A percentile compares a stretch with the other conserved stretches of the same genome.
Conservation (phyloP, 2,888 invertebrate genomes). For the Catocala nupta region DNA sequence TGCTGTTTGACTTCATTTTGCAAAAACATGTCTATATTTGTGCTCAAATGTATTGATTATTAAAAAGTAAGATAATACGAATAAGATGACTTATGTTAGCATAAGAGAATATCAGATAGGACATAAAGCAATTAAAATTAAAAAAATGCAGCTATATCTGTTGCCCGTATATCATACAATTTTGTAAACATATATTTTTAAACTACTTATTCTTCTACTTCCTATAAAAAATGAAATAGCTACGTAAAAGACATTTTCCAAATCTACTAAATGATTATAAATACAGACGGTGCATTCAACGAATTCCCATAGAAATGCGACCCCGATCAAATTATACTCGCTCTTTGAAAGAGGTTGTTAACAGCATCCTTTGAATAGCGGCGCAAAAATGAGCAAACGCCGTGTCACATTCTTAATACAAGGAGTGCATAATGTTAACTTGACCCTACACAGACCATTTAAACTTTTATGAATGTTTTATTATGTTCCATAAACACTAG, state of each 20-base stretch:
- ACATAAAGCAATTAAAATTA: too few species aligned
- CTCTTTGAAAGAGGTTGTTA: conserved; percentile 85
- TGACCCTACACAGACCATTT: conserved; percentile 79
- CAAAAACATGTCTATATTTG: conserved; percentile 31
- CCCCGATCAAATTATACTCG: conserved; percentile 86
- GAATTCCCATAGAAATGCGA: conserved; percentile 83
- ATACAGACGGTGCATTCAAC: conserved; percentile 63
- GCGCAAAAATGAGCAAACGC: conserved; percentile 84
- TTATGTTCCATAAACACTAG: conserved; percentile 74
- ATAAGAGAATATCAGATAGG: too few species aligned
- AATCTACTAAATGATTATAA: conserved; percentile 38
- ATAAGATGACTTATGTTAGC: too few species aligned
- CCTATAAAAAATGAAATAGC: conserved; percentile 4
- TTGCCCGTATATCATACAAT: too few species aligned
- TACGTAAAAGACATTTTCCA: conserved; percentile 6
- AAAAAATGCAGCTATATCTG: too few species aligned
- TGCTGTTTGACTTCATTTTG: conserved; percentile 54
- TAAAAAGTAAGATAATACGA: background rate
- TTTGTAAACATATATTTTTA: too few species aligned
- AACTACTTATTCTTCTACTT: too few species aligned
- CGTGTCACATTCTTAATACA: conserved; percentile 78
- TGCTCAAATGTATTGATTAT: background rate
- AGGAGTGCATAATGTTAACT: conserved; percentile 82
- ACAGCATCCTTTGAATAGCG: conserved; percentile 84
- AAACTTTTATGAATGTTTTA: conserved; percentile 76